Conservation (phyloP, 1,140 invertebrate genomes). For the Olivierus martensii region DNA sequence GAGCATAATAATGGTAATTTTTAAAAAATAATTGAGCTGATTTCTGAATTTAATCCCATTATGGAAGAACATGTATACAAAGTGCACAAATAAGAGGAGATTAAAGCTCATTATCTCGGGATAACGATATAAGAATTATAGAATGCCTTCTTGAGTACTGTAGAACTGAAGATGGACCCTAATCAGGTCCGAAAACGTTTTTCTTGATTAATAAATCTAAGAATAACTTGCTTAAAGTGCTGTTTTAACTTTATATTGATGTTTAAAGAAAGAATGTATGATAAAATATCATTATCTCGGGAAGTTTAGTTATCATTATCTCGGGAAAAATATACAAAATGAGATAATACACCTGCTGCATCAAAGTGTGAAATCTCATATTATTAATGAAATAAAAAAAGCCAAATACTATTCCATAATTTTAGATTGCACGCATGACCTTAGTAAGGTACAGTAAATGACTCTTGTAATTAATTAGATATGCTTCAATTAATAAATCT, state of each 20-base stretch:
- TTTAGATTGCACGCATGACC: neutral
- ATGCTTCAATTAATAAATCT: constrained; percentile 3
- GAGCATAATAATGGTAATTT: constrained; percentile 4
- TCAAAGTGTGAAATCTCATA: constrained; percentile 1
- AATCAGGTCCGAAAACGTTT: too few species aligned
- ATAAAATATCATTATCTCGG: too few species aligned
- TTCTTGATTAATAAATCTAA: too few species aligned
- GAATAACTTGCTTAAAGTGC: too few species aligned
- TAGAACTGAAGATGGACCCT: too few species aligned
- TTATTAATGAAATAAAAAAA: constrained; percentile 2
- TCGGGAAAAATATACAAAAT: constrained; percentile 1
- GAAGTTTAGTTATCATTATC: too few species aligned
- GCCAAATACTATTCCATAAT: neutral
- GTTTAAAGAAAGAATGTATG: too few species aligned
- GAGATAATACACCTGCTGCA: neutral
- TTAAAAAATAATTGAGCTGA: constrained; percentile 6
- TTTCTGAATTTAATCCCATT: constrained; percentile 8
- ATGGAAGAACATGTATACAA: neutral
- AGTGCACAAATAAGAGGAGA: constrained; percentile 7
- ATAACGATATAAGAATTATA: neutral
- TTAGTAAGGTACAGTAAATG: constrained; percentile 3
- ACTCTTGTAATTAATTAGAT: neutral
- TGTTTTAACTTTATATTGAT: too few species aligned
- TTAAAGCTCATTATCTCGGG: neutral
- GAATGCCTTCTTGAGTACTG: too few species aligned